Conservation (phyloP, 1,140 invertebrate species). For the Lethocerus indicus region DNA sequence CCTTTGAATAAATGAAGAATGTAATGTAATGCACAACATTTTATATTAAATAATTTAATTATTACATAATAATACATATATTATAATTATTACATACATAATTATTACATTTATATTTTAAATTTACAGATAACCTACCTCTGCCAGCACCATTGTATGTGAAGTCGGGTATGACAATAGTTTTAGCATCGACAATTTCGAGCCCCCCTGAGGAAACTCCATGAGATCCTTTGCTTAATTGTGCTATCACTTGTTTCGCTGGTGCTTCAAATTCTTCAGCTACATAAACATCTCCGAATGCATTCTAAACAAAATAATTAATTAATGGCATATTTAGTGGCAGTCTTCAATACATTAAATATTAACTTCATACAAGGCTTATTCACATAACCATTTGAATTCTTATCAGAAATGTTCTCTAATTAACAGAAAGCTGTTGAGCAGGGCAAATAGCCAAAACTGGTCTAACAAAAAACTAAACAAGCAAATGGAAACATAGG, state of each 20-base stretch:
- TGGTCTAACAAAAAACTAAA: no score
- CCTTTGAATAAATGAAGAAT: neutral
- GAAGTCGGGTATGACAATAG: slow-evolving; percentile 55
- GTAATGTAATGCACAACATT: neutral
- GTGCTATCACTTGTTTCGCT: slow-evolving; percentile 45
- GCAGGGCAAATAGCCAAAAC: no score
- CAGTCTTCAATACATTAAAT: no score
- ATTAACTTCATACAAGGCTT: no score
- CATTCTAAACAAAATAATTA: slow-evolving; percentile 33
- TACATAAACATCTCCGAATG: slow-evolving; percentile 79
- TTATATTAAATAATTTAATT: neutral
- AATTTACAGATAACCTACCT: slow-evolving; percentile 26
- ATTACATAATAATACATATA: neutral
- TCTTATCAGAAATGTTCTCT: no score
- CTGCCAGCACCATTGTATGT: slow-evolving; percentile 49
- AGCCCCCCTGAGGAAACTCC: slow-evolving; percentile 53
- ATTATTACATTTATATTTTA: neutral
- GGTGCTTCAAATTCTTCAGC: slow-evolving; percentile 86
- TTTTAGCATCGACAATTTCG: slow-evolving; percentile 64
- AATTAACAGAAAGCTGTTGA: no score
- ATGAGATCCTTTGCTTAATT: slow-evolving; percentile 47
- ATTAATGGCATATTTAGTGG: neutral
- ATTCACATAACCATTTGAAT: no score
- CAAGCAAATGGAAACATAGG: no score
- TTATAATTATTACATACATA: no score